phyloP scores from a whole-genome alignment of 2,888 invertebrate species.

The Drosophila subsilvestris region DNA sequence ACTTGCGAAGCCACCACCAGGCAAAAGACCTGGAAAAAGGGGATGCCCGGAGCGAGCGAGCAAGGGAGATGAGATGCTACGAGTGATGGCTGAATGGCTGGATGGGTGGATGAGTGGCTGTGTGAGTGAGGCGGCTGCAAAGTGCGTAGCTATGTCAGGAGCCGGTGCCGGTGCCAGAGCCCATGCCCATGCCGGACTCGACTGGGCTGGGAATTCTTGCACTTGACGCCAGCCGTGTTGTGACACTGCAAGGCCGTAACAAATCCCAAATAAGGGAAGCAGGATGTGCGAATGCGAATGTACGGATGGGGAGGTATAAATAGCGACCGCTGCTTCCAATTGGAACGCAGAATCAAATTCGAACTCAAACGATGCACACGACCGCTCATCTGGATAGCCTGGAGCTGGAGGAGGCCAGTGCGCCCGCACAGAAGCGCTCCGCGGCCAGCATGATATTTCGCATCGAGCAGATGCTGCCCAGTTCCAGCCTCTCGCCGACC shows the following conservation, averaged over 20 bases:
- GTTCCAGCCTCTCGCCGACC: conserved; percentile 18
- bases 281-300: conserved; percentile 31
- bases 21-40: conserved; percentile 49
- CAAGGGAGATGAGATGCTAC: conserved; percentile 17
- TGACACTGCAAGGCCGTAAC: conserved; percentile 82
- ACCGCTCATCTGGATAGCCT: conserved; percentile 71
- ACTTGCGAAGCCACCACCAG: conserved; percentile 75
- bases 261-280: conserved; percentile 74
- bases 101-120: background rate
- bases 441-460: conserved; percentile 77
- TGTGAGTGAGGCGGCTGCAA: conserved; percentile 46
- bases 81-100: conserved; percentile 1
- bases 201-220: conserved; percentile 84
- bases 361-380: conserved; percentile 74
- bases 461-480: conserved; percentile 38
- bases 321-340: conserved; percentile 78
- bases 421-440: conserved; percentile 61
- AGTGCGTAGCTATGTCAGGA: conserved; percentile 75
- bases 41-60: conserved; percentile 42
- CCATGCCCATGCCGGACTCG: conserved; percentile 37
- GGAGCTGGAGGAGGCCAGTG: conserved; percentile 52
- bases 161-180: conserved; percentile 41
- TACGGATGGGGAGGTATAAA: conserved; percentile 72
- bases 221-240: conserved; percentile 82
- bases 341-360: conserved; percentile 80